Evolutionary conservation across 2,797 vertebrate species (phyloP).

Genomic region (Danio jaintianensis): DNA sequence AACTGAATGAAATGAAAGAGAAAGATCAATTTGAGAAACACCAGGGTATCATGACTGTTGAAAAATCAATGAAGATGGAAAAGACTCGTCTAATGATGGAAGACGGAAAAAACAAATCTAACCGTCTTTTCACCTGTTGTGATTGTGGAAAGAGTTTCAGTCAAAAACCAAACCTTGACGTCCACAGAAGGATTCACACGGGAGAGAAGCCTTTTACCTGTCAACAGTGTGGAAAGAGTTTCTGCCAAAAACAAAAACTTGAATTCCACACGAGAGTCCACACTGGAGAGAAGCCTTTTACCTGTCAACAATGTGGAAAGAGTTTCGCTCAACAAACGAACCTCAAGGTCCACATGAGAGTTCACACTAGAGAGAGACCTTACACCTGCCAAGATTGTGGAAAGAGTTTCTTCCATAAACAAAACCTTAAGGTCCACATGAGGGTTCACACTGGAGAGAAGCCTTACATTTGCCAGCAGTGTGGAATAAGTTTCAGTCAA

Average conservation of each 20-base stretch:
- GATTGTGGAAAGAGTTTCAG: background rate
- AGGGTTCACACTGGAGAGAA: background rate
- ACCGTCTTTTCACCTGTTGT: background rate
- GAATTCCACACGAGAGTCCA: background rate
- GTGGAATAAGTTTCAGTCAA: background rate
- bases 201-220: background rate
- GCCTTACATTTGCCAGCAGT: too few relatives aligned
- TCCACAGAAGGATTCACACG: background rate
- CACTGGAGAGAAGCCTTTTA: background rate
- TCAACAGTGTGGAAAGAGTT: background rate
- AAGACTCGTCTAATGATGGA: too few relatives aligned
- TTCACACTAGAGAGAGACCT: background rate
- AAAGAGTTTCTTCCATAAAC: background rate
- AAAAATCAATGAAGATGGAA: too few relatives aligned
- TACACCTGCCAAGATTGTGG: background rate
- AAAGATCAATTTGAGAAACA: too few relatives aligned
- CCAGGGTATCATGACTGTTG: too few relatives aligned
- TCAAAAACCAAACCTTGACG: background rate
- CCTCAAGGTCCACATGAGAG: background rate
- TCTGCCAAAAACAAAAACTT: background rate
- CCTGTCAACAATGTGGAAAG: background rate
- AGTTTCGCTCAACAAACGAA: background rate
- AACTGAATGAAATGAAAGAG: too few relatives aligned
- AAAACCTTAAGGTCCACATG: background rate
- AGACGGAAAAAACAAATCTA: too few relatives aligned